Conservation (phyloP, 2,888 invertebrate genomes). For the Agrilus cyanescens region DNA sequence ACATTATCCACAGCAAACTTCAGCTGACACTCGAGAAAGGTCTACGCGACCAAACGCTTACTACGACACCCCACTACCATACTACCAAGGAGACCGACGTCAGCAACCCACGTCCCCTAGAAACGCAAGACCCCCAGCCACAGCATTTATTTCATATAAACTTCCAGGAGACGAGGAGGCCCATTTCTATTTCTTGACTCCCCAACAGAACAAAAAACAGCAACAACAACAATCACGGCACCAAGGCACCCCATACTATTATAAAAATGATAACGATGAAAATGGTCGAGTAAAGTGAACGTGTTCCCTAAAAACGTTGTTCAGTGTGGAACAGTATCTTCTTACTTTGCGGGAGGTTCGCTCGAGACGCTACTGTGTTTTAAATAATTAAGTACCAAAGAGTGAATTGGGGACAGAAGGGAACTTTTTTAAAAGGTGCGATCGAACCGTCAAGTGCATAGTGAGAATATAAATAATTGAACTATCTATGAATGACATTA, state of each 20-base stretch:
- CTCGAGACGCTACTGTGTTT: conserved; percentile 1
- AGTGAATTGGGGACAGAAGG: too few species aligned
- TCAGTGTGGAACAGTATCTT: not conserved
- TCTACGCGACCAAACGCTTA: too few species aligned
- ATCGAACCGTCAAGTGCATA: too few species aligned
- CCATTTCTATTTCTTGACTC: conserved; percentile 68
- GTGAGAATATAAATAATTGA: too few species aligned
- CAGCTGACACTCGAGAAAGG: not conserved
- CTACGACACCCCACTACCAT: conserved; percentile 22
- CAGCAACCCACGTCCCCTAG: conserved; percentile 27
- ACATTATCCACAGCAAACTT: not conserved
- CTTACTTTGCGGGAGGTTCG: conserved; percentile 5
- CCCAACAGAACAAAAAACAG: conserved; percentile 42
- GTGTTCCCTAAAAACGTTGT: too few species aligned
- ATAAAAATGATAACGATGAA: conserved; percentile 19
- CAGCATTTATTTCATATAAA: conserved; percentile 58
- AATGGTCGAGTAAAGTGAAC: conserved; percentile 2
- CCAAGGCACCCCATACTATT: conserved; percentile 29
- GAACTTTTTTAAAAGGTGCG: too few species aligned
- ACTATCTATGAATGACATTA: too few species aligned
- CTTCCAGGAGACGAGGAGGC: conserved; percentile 65
- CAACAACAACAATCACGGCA: conserved; percentile 40
- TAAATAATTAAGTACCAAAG: too few species aligned
- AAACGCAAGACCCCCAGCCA: too few species aligned
- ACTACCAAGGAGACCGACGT: conserved; percentile 31